These are phyloP conservation scores for Drosophila imparisetae DNA, from an alignment of 2,888 invertebrate genomes.

Conservation along the genomic window DNA sequence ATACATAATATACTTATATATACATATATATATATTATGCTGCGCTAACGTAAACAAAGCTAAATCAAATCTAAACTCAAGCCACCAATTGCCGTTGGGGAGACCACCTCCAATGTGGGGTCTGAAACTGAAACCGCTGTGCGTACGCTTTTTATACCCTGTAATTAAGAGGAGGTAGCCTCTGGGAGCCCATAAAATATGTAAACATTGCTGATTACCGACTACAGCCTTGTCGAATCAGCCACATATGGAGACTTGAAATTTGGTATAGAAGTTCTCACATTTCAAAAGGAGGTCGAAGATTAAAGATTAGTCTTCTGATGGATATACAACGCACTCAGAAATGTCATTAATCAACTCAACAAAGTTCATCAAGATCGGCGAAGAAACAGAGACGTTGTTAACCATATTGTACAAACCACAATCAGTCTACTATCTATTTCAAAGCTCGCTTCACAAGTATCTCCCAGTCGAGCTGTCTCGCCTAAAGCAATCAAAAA, in stretches of 20 bases:
- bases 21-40: slow-evolving; percentile 10
- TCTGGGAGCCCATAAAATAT: background rate
- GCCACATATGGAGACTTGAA: background rate
- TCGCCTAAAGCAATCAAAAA: background rate
- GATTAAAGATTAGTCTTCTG: background rate
- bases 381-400: background rate
- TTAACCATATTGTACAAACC: background rate
- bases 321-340: background rate
- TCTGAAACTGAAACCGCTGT: slow-evolving; percentile 34
- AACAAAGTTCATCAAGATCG: background rate
- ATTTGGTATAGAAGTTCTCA: background rate
- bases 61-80: slow-evolving; percentile 28
- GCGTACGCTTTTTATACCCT: slow-evolving; percentile 1
- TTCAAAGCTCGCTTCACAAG: background rate
- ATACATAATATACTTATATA: background rate
- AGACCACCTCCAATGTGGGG: slow-evolving; percentile 2
- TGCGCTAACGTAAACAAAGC: slow-evolving; percentile 37
- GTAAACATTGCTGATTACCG: background rate
- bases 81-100: slow-evolving; percentile 14
- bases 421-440: background rate
- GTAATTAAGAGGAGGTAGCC: background rate
- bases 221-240: background rate
- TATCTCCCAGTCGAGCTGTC: background rate
- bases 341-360: background rate
- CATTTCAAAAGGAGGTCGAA: background rate